Evolutionary conservation across 2,113 vertebrate genomes (phyloP), one percentile per base, ranked within the genome.

Genomic region (Columbina picui): DNA sequence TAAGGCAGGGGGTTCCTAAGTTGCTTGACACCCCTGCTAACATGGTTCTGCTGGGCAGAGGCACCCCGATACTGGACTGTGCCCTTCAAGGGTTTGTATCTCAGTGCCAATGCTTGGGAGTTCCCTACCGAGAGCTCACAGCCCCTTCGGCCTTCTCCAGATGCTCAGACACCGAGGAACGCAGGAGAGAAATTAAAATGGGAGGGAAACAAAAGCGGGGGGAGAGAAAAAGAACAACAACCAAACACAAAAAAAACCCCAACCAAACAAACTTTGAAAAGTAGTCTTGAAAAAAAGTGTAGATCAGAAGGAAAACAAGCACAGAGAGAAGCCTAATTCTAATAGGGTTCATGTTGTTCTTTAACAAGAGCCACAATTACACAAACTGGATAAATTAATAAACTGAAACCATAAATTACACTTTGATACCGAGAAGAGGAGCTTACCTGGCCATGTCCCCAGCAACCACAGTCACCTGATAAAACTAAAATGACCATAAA

Each of bases 111-210:
- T 13, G 6, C 34, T 49, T 17, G 45, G 20, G 27, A 12, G 26
- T 26, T 75, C 73, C 45, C 65, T 69, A 7, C 11, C 13, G 15
- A 78, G 65, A 30, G 18, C 29, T 50, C 16, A 8, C n/a, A 61
- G 65, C 15, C 16, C 27, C 18, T 55, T n/a, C 61, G 45, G 21
- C n/a, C 20, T 49, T 68, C 23, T 43, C 73, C 21, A 11, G 13
- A 7, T 57, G 23, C 45, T 79, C 82, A 14, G 0, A 0, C 0
- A 0, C 50, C 23, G 53, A 78, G 30, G 17, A 84, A 23, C 9
- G 7, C 15, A 64, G 38, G 19, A 81, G 14, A 78, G 36, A 64
- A 93, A 84, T 13, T 1, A 65, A 71, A 79, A 79, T 5, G 2
- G 16, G 21, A 77, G 29, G 49, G 36, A 73, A 52, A 6, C 13